Evolutionary conservation across 2,888 invertebrate species (phyloP).

Genomic region (Meloe dianella): DNA sequence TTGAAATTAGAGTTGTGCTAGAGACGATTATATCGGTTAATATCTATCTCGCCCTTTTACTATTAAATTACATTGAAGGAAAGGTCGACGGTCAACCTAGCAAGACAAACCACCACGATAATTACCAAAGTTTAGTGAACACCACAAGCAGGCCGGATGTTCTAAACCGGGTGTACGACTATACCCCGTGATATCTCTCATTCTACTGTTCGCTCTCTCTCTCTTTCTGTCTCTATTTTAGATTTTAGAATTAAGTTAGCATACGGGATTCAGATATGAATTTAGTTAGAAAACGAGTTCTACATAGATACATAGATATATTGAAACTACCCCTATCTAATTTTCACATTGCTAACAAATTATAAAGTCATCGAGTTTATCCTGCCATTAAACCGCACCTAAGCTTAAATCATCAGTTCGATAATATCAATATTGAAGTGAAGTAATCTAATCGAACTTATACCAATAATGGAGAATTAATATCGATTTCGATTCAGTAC

Average conservation of each 20-base stretch:
- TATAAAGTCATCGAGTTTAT: constrained; percentile 12
- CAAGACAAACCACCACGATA: constrained; percentile 52
- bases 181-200: background rate
- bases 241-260: constrained; percentile 22
- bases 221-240: background rate
- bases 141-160: constrained; percentile 56
- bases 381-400: constrained; percentile 1
- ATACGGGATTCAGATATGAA: constrained; percentile 16
- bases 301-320: background rate
- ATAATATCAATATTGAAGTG: background rate
- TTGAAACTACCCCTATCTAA: constrained; percentile 1
- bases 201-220: background rate
- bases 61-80: constrained; percentile 51
- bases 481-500: background rate
- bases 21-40: constrained; percentile 38
- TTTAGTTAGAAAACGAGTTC: constrained; percentile 10
- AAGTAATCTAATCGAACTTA: background rate
- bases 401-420: constrained; percentile 8
- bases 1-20: constrained; percentile 46
- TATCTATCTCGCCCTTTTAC: constrained; percentile 38
- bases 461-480: background rate
- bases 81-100: constrained; percentile 51
- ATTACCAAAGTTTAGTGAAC: constrained; percentile 55
- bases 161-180: constrained; percentile 37
- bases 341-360: constrained; percentile 12